Evolutionary conservation across 2,888 invertebrate species (phyloP).

Genomic region (Callinectes sapidus): DNA sequence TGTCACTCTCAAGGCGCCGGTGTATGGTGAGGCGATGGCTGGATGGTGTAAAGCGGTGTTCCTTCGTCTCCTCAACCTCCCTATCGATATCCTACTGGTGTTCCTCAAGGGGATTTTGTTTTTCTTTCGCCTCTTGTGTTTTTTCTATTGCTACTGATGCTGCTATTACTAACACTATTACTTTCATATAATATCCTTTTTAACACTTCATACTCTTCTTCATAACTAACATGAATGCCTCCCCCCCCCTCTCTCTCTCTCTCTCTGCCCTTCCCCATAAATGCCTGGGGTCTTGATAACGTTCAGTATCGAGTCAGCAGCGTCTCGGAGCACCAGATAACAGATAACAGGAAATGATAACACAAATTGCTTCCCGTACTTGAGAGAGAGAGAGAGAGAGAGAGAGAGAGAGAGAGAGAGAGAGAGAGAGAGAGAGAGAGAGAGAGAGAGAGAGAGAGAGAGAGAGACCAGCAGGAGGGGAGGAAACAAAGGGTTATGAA

Average conservation of each 20-base stretch:
- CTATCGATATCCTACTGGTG: background rate
- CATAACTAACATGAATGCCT: background rate
- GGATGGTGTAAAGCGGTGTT: too few species aligned
- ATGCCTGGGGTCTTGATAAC: too few species aligned
- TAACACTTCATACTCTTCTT: background rate
- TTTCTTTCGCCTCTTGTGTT: background rate
- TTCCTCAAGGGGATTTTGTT: background rate
- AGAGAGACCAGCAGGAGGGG: constrained; percentile 24
- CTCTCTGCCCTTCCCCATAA: background rate
- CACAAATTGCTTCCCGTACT: too few species aligned
- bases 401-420: constrained; percentile 36
- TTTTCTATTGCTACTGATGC: background rate
- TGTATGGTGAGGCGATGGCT: too few species aligned
- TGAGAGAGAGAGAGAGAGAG: background rate
- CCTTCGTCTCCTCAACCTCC: background rate
- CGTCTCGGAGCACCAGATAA: background rate
- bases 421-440: constrained; percentile 39
- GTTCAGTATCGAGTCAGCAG: too few species aligned
- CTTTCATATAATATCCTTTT: background rate
- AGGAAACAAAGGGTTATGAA: background rate
- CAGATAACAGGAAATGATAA: too few species aligned
- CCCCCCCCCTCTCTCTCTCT: background rate
- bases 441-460: constrained; percentile 37
- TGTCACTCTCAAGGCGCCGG: background rate
- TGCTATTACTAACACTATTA: background rate